These are phyloP conservation scores for Euleptes europaea DNA, from an alignment of 2,113 vertebrate species.

Conservation along the genomic window DNA sequence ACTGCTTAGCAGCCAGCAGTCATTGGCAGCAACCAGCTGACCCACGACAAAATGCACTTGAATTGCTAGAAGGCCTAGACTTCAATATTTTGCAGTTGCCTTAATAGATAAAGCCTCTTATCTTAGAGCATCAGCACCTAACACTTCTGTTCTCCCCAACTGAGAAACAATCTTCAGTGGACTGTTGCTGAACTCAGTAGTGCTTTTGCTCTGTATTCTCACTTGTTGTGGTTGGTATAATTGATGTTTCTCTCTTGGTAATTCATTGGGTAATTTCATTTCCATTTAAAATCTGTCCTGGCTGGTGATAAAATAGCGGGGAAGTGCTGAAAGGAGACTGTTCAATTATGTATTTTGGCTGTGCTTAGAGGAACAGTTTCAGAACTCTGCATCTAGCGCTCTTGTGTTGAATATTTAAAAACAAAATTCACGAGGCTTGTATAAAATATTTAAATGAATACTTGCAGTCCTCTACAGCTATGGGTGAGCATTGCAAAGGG, in stretches of 20 bases:
- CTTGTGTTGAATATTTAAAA: neutral
- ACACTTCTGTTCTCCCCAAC: neutral
- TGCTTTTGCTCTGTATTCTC: neutral
- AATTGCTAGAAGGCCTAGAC: neutral
- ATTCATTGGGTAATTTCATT: neutral
- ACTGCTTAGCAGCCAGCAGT: neutral
- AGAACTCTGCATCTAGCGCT: neutral
- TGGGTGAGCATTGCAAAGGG: neutral
- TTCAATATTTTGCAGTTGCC: neutral
- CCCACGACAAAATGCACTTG: neutral
- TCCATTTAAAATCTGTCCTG: neutral
- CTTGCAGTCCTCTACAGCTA: neutral
- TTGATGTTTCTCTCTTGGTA: neutral
- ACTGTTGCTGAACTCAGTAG: neutral
- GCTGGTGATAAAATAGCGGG: fast-evolving
- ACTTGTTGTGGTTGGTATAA: neutral
- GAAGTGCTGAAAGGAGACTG: neutral
- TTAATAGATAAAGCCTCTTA: fast-evolving
- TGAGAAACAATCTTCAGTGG: neutral
- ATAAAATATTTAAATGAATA: neutral
- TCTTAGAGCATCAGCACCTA: neutral
- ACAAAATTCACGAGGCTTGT: neutral
- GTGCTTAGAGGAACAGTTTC: neutral
- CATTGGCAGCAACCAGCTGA: neutral
- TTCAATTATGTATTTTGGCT: neutral